Evolutionary conservation across 2,888 invertebrate species (phyloP).

Genomic region (Chouioia cunea): DNA sequence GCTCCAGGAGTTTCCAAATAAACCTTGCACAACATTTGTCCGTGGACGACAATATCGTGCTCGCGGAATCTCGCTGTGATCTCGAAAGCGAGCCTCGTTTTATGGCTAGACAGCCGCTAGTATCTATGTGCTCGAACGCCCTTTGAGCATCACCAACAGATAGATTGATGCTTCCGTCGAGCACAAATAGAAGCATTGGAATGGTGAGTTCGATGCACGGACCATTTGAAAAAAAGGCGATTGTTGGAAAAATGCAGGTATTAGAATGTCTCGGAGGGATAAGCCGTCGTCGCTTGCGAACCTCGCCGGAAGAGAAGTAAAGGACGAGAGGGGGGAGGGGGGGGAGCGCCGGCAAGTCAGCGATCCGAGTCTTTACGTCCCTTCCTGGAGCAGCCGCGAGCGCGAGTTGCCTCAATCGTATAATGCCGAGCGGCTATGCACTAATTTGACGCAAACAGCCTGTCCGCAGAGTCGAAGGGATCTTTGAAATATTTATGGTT

Average conservation of each 20-base stretch:
- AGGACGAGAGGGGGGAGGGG: conserved; percentile 17
- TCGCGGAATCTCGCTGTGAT: too few species aligned
- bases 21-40: too few species aligned
- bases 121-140: too few species aligned
- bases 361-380: conserved; percentile 43
- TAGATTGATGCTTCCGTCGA: too few species aligned
- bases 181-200: too few species aligned
- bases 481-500: too few species aligned
- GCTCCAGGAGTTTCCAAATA: too few species aligned
- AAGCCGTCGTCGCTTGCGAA: neutral
- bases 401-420: conserved; percentile 18
- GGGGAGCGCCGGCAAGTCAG: conserved; percentile 43
- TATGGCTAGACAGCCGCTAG: too few species aligned
- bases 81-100: too few species aligned
- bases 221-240: neutral
- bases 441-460: conserved; percentile 54
- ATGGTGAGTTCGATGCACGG: neutral
- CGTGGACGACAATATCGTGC: too few species aligned
- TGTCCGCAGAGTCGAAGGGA: neutral
- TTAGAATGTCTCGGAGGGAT: conserved; percentile 15
- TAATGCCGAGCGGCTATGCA: conserved; percentile 37
- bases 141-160: too few species aligned
- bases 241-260: conserved; percentile 5
- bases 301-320: neutral
- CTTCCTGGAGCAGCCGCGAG: conserved; percentile 47